Evolutionary conservation across 1,140 invertebrate species (phyloP).

Genomic region (Scaptomyza montana): DNA sequence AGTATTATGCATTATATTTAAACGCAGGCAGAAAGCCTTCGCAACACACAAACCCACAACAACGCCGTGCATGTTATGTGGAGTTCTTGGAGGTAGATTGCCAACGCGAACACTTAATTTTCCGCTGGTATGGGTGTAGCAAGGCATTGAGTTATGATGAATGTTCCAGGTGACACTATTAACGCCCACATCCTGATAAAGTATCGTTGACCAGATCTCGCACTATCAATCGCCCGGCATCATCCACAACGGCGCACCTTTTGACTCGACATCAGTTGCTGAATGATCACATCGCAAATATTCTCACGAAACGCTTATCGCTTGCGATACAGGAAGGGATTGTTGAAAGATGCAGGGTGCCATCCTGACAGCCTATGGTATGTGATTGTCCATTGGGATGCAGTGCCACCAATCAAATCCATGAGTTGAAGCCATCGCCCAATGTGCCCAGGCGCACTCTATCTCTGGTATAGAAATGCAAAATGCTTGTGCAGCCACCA

Average conservation of each 20-base stretch:
- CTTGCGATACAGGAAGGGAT: slow-evolving; percentile 96
- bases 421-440: slow-evolving; percentile 90
- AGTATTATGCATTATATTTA: slow-evolving; percentile 94
- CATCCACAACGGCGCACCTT: slow-evolving; percentile 97
- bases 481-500: slow-evolving; percentile 91
- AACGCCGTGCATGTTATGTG: slow-evolving; percentile 96
- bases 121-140: slow-evolving; percentile 88
- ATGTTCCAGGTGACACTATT: slow-evolving; percentile 98
- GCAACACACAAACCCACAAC: slow-evolving; percentile 98
- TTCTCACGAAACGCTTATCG: slow-evolving; percentile 97
- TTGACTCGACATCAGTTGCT: slow-evolving; percentile 96
- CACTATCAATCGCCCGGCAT: slow-evolving; percentile 92
- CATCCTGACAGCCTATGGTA: slow-evolving; percentile 97
- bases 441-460: slow-evolving; percentile 91
- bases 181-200: slow-evolving; percentile 93
- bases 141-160: slow-evolving; percentile 96
- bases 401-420: slow-evolving; percentile 93
- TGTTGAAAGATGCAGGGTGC: slow-evolving; percentile 95
- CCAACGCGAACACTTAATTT: slow-evolving; percentile 81
- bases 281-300: slow-evolving; percentile 99
- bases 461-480: slow-evolving; percentile 92
- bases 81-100: slow-evolving; percentile 85
- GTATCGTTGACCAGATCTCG: slow-evolving; percentile 91
- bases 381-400: slow-evolving; percentile 90
- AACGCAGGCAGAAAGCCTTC: slow-evolving; percentile 96